Evolutionary conservation across 2,113 vertebrate species (phyloP), one percentile per base, ranked within the genome.

Genomic region (Pampusana beccarii): DNA sequence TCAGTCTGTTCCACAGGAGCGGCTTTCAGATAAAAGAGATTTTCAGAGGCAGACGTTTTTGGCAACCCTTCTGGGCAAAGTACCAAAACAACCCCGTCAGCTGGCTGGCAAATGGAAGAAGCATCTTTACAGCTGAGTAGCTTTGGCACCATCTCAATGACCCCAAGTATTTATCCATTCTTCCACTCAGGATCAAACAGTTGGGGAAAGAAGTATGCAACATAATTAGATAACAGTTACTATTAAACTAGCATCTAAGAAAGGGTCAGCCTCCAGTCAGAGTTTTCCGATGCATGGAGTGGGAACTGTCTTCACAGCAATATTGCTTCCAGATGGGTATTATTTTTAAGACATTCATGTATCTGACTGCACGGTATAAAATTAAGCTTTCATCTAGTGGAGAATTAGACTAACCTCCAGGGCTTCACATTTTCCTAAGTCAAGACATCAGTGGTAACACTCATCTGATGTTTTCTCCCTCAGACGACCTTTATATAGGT

Each of bases 91-190:
- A 89, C 53, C 70, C 87, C 60, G 72, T 81, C 86, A 94, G 28
- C 8, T 71, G 86, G 89, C 91, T 85, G 86, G 91, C 83, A 92
- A 91, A 51, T 58, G 42, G 58, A 92, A 96, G 72, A 9, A 89
- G 53, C 77, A 95, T 89, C 91, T 91, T 93, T 46, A 90, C 92
- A 95, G 88, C 62, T 94, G 83, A 88, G 88, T 29, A 88, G 79
- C 69, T 93, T 66, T 93, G 91, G 80, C 91, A 88, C 72, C 88
- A 72, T 86, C 64, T 91, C 95, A 95, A 78, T 80, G 83, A 86
- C 86, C 80, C 34, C 11, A 86, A 90, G 90, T 88, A 88, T 84
- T 92, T 88, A 86, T 31, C 72, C 61, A 74, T 92, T 90, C 91
- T 92, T 77, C 58, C 71, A 83, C 44, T 90, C 50, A 44, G 2